Evolutionary conservation across 1,140 invertebrate species (phyloP), one percentile per base, ranked within the genome.

Genomic region (Metopolophium dirhodum): DNA sequence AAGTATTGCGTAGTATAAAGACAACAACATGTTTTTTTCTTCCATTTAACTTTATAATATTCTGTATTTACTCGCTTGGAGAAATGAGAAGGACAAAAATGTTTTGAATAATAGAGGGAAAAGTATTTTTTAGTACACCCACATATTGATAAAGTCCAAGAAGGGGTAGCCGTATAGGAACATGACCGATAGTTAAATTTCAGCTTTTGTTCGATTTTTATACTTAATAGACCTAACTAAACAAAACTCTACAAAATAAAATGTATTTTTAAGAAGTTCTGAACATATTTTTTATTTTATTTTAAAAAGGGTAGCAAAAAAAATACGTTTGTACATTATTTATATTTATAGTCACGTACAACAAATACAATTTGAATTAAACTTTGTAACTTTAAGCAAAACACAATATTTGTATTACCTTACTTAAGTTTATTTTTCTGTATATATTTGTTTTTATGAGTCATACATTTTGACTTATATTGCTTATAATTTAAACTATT

Each of bases 321-420:
- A 54, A 18, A 37, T 54, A 88, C 2, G 14, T n/a, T 7, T 18
- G 7, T 37, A 89, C 49, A 11, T 54, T 89, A 37, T 89, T 89
- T 35, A 89, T 54, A 18, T 89, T 45, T 51, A 37, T 49, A 37
- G 22, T 54, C 87, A 89, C 87, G 87, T 89, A 54, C 20, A 54
- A 89, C 23, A 54, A 89, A 89, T 54, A 89, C 87, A 26, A 89
- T 89, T 89, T 37, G 35, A 89, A 89, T 54, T 54, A 54, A 51
- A 54, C 49, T 87, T 87, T 87, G 26, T 35, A 87, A 87, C 87
- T 47, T 54, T 54, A 85, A 54, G 9, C 11, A 35, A 89, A 89
- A 35, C 3, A 49, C 45, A 22, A 89, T 23, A 54, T 89, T 89
- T 54, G 30, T 87, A 87, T 35, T 51, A 20, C 49, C n/a, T n/a